A percentile compares a stretch with the other conserved stretches of the same genome.
These are phyloP conservation scores for Diprion similis DNA, from an alignment of 1,140 invertebrate genomes.

Conservation along the genomic window DNA sequence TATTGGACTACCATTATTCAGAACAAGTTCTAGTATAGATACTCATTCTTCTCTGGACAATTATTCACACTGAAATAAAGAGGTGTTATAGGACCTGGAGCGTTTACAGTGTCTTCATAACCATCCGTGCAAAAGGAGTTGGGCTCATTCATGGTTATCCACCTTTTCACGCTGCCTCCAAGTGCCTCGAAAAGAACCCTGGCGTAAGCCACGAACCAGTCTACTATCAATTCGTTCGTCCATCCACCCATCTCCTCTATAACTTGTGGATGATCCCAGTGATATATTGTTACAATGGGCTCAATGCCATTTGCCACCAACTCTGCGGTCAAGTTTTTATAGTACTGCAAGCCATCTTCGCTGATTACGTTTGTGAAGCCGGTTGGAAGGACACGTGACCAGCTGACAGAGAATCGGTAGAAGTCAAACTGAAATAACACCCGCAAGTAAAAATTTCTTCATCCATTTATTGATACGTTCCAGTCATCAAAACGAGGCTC, in stretches of 20 bases:
- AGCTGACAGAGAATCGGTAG: slow-evolving; percentile 68
- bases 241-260: slow-evolving; percentile 64
- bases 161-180: slow-evolving; percentile 25
- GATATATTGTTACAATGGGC: slow-evolving; percentile 40
- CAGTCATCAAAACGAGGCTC: neutral
- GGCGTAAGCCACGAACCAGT: slow-evolving; percentile 57
- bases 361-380: slow-evolving; percentile 48
- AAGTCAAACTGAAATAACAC: slow-evolving; percentile 41
- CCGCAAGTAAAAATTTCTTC: slow-evolving; percentile 11
- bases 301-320: slow-evolving; percentile 43
- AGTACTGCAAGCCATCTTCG: slow-evolving; percentile 60
- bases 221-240: slow-evolving; percentile 36
- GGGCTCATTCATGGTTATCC: slow-evolving; percentile 26
- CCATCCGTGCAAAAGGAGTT: slow-evolving; percentile 43
- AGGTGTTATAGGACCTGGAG: slow-evolving; percentile 27
- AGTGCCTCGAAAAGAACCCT: slow-evolving; percentile 21
- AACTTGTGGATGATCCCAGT: slow-evolving; percentile 63
- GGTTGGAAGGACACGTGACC: slow-evolving; percentile 65
- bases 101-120: slow-evolving; percentile 31
- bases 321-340: slow-evolving; percentile 43
- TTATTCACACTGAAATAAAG: neutral
- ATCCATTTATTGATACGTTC: slow-evolving; percentile 30
- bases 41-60: too few relatives aligned
- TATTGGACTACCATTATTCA: neutral
- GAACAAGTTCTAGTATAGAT: too few relatives aligned